These are phyloP conservation scores for Glandiceps talaboti DNA, from an alignment of 53 echinoderm and acorn worm species.

Conservation along the genomic window DNA sequence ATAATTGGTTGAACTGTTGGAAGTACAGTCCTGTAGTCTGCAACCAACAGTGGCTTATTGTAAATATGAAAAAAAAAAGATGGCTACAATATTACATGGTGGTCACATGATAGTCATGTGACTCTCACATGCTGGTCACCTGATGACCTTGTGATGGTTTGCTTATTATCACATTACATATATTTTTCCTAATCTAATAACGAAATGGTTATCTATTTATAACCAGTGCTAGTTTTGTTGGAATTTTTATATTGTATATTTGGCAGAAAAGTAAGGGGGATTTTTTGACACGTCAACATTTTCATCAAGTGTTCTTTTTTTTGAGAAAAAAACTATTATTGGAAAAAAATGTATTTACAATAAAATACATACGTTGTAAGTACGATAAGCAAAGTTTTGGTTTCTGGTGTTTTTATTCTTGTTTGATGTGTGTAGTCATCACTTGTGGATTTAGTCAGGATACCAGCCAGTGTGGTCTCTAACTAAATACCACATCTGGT, in stretches of 20 bases:
- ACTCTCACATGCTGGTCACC: not conserved
- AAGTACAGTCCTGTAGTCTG: not conserved
- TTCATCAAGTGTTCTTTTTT: not conserved
- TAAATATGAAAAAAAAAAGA: too few species aligned
- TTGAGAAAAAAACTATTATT: not conserved
- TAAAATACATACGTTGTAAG: not conserved
- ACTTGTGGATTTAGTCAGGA: too few species aligned
- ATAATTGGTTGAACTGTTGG: not conserved
- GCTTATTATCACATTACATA: not conserved
- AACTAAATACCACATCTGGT: too few species aligned
- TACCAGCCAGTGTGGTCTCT: too few species aligned
- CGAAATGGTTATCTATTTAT: not conserved
- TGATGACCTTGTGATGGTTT: not conserved
- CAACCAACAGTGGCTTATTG: not conserved
- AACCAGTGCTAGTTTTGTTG: not conserved
- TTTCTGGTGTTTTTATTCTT: not conserved
- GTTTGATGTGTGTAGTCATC: too few species aligned
- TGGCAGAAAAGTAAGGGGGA: not conserved
- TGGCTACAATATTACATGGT: too few species aligned
- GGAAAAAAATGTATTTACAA: not conserved
- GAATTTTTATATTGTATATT: not conserved
- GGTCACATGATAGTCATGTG: too few species aligned
- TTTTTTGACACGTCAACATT: not conserved
- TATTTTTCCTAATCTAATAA: not conserved
- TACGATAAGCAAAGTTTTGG: not conserved